Percentiles rank a stretch among this genome's conserved stretches.
Conservation (phyloP, 2,113 vertebrate genomes). For the Nothobranchius furzeri region DNA sequence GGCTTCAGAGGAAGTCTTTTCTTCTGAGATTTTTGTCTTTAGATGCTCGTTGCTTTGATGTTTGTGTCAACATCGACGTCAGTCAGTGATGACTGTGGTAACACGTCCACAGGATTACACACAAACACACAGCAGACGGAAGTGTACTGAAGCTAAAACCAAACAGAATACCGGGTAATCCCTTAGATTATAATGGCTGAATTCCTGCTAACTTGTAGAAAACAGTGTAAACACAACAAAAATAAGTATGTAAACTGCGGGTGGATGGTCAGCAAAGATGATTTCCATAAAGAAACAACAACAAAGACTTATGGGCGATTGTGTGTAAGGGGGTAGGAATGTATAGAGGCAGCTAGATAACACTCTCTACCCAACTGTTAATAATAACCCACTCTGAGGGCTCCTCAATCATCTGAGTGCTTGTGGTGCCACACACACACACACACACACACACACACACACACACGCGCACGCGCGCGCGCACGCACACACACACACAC, state of each 20-base stretch:
- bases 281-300: constrained; percentile 28
- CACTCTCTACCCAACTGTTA: constrained; percentile 67
- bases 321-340: constrained; percentile 59
- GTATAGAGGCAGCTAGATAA: constrained; percentile 58
- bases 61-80: constrained; percentile 39
- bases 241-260: not conserved
- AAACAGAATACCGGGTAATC: constrained; percentile 1
- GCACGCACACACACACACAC: not conserved
- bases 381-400: constrained; percentile 67
- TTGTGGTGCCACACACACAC: not conserved
- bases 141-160: constrained; percentile 5
- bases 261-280: constrained; percentile 14
- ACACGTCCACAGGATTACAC: constrained; percentile 26
- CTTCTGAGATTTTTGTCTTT: constrained; percentile 17
- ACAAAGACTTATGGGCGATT: not conserved
- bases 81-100: constrained; percentile 26
- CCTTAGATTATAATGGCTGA: not conserved
- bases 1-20: constrained; percentile 27
- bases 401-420: constrained; percentile 59
- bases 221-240: not conserved
- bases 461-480: not conserved
- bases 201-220: not conserved
- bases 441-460: not conserved
- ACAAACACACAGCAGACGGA: constrained; percentile 17
- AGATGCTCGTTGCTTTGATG: constrained; percentile 47